Conservation (phyloP, 2,888 invertebrate genomes). For the Nebria brevicollis region DNA sequence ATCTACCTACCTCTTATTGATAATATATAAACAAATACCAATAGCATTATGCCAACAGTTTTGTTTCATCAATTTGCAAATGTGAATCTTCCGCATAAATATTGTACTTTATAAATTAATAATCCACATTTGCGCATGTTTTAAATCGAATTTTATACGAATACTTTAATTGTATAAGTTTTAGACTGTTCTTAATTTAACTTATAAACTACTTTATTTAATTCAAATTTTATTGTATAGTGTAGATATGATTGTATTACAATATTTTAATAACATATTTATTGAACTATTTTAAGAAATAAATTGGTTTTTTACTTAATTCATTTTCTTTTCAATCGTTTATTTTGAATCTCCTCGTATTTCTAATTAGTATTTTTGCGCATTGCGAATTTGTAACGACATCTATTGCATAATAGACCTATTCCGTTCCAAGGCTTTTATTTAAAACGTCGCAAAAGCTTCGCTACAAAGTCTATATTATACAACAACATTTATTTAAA, state of each 20-base stretch:
- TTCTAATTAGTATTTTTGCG: neutral
- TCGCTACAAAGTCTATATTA: neutral
- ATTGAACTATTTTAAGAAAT: constrained; percentile 43
- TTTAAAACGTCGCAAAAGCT: neutral
- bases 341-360: neutral
- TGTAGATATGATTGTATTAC: constrained; percentile 41
- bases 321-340: neutral
- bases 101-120: neutral
- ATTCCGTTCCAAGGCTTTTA: neutral
- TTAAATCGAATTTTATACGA: constrained; percentile 36
- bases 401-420: neutral
- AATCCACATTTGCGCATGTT: neutral
- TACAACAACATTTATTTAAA: neutral
- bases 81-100: neutral
- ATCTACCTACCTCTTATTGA: constrained; percentile 41
- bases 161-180: constrained; percentile 36
- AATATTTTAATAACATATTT: constrained; percentile 41
- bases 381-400: neutral
- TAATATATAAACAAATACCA: constrained; percentile 37
- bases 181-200: constrained; percentile 41
- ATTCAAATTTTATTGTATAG: constrained; percentile 42
- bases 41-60: constrained; percentile 34
- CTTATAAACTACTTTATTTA: constrained; percentile 31
- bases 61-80: neutral
- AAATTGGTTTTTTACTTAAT: constrained; percentile 36